Evolutionary conservation across 2,888 invertebrate genomes (phyloP).

Genomic region (Suillia variegata): DNA sequence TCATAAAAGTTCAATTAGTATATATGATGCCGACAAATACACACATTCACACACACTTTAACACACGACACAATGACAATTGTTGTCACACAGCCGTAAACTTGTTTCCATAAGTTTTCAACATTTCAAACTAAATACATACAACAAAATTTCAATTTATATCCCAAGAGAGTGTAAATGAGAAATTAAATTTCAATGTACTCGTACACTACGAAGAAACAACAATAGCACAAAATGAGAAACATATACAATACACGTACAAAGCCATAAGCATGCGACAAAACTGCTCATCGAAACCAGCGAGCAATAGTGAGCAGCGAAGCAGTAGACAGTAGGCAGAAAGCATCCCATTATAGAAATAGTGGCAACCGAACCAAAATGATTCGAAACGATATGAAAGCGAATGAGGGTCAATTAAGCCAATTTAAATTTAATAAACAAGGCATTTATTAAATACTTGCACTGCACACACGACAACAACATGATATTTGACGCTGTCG

Average conservation of each 20-base stretch:
- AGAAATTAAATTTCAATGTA: background rate
- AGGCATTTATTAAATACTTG: constrained; percentile 55
- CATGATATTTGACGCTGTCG: too few relatives aligned
- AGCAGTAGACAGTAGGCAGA: background rate
- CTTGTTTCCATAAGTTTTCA: background rate
- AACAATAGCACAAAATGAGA: background rate
- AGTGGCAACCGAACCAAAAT: background rate
- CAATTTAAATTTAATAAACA: constrained; percentile 63
- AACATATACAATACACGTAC: too few relatives aligned
- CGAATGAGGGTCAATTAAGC: constrained; percentile 62
- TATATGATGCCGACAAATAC: background rate
- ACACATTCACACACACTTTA: background rate
- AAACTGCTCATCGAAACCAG: background rate
- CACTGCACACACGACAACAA: constrained; percentile 43
- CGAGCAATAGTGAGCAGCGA: background rate
- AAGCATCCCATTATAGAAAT: background rate
- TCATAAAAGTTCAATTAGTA: constrained; percentile 13
- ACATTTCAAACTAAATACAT: constrained; percentile 3
- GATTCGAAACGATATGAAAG: too few relatives aligned
- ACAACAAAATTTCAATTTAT: background rate
- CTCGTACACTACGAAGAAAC: background rate
- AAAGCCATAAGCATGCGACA: background rate
- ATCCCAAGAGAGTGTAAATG: background rate
- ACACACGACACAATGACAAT: background rate
- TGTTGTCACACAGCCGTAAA: too few relatives aligned